Evolutionary conservation across 1,140 invertebrate genomes (phyloP), one percentile per base, ranked within the genome.

Genomic region (Nasonia giraulti): DNA sequence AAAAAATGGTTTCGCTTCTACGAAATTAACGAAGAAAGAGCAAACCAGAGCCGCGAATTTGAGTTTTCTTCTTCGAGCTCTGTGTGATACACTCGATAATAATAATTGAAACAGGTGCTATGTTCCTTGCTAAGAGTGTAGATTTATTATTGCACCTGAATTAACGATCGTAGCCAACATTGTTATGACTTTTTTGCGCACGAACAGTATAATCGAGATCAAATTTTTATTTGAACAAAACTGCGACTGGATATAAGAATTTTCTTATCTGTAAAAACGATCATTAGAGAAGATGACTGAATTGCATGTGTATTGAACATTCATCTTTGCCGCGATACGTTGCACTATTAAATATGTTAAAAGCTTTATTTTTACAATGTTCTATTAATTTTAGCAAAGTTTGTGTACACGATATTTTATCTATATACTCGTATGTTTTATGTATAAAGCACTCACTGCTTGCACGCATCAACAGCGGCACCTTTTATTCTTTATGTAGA

Each of bases 21-120:
- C 23, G 1, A 80, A 71, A 71, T 47, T 31, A 80, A 44, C 12
- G 1, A 37, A 40, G 66, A 2, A 80, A 80, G n/a, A 80, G 20
- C 2, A 80, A 80, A 31, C 10, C n/a, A 20, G 12, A 10, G 68
- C 7, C 47, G 27, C 10, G 27, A 50, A 14, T 81, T 81, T 81
- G 7, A 2, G 74, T 20, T 74, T 74, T 75, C 3, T 6, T 55
- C 31, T 8, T 23, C 68, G 44, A 73, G 31, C 33, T 74, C 71
- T 82, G 47, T 82, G 80, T 82, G 80, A 75, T 82, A 62, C 20
- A 82, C 44, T 74, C 27, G 47, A 74, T 62, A 74, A 55, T 12
- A 62, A 47, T 47, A 20, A 20, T 31, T 55, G 37, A 74, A 82
- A 37, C 47, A 74, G 80, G 47, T 82, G 47, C 71, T 82, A 62